phyloP scores from a whole-genome alignment of 1,140 invertebrate species.

The Stegodyphus mimosarum region DNA sequence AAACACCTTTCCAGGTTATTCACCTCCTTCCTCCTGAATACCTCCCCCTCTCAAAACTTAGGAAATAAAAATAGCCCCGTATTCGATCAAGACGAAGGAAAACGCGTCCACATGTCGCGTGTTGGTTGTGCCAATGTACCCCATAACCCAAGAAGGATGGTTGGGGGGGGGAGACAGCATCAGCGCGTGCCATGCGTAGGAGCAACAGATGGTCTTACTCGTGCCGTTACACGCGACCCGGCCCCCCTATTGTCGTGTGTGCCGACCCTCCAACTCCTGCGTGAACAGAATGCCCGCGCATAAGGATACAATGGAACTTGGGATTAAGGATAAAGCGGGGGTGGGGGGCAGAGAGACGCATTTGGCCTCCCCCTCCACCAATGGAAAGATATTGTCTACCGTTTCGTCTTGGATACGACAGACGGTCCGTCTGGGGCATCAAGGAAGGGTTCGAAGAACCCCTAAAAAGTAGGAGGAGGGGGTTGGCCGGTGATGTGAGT shows the following conservation, averaged over 20 bases:
- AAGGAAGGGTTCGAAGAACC: conserved; percentile 29
- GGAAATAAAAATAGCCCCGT: no score
- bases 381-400: conserved; percentile 5
- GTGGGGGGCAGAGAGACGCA: neutral
- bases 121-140: conserved; percentile 13
- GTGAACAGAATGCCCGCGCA: conserved; percentile 18
- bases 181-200: conserved; percentile 31
- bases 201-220: conserved; percentile 31
- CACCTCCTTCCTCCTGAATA: neutral
- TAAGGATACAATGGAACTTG: conserved; percentile 12
- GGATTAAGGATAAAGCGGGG: conserved; percentile 21
- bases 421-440: conserved; percentile 6
- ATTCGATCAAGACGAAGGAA: conserved; percentile 1
- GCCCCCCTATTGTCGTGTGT: conserved; percentile 6
- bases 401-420: neutral
- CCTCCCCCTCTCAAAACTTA: no score
- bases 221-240: conserved; percentile 34
- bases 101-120: conserved; percentile 27
- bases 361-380: neutral
- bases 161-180: neutral
- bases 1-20: conserved; percentile 38
- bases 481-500: neutral
- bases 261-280: neutral
- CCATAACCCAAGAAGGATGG: neutral
- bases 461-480: conserved; percentile 8